A percentile compares a stretch with the other conserved stretches of the same genome.
These are phyloP conservation scores for Bubo bubo DNA, from an alignment of 2,113 vertebrate genomes.

Conservation along the genomic window DNA sequence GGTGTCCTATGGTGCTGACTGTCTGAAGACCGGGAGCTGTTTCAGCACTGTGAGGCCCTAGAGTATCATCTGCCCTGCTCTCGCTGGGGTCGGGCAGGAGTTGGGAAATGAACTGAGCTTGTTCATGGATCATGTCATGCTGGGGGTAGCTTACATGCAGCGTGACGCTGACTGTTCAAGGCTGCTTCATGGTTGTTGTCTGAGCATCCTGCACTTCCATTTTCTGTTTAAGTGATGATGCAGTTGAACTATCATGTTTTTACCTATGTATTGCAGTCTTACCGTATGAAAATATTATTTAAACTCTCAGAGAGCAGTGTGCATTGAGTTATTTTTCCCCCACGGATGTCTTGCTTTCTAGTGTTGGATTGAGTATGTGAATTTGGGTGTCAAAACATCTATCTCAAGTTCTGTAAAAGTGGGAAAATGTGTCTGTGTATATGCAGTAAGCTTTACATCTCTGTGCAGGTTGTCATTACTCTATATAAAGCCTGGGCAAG, in stretches of 20 bases:
- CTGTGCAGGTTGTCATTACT: not conserved
- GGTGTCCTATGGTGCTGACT: not conserved
- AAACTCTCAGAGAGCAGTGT: not conserved
- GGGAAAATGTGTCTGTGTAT: not conserved
- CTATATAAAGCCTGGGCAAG: not conserved
- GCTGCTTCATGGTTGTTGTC: not conserved
- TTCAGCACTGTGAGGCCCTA: not conserved
- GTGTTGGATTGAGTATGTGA: not conserved
- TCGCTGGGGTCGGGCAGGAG: not conserved
- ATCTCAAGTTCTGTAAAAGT: not conserved
- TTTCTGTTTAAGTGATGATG: not conserved
- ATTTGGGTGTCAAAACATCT: not conserved
- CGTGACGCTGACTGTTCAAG: not conserved
- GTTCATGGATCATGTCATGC: rapidly evolving
- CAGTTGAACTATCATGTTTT: not conserved
- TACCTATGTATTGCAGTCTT: not conserved
- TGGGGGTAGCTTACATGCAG: not conserved
- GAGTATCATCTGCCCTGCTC: not conserved
- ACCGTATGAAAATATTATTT: not conserved
- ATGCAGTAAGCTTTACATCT: not conserved
- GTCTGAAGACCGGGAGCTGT: not conserved
- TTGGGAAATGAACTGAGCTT: not conserved
- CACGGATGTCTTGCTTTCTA: not conserved
- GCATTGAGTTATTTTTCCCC: not conserved
- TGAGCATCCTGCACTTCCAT: not conserved